phyloP scores from a whole-genome alignment of 2,797 vertebrate genomes.

The Lutjanus campechanus region DNA sequence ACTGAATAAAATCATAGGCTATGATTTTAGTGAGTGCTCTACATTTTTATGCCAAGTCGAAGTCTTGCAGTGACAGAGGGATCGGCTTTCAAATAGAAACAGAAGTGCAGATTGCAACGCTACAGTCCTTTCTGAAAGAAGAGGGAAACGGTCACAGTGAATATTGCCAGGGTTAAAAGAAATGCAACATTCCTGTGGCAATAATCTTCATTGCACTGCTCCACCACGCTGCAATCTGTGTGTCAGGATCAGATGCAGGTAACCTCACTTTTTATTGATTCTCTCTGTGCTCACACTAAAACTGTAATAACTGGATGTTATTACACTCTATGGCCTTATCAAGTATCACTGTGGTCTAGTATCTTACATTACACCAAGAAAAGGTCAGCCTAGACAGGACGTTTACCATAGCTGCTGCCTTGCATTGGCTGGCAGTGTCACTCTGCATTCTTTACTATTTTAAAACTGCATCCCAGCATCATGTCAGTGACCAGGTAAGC shows the following conservation, averaged over 20 bases:
- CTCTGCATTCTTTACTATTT: not conserved
- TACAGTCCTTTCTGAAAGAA: conserved; percentile 2
- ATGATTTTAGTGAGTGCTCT: conserved; percentile 19
- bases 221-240: conserved; percentile 19
- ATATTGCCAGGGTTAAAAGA: conserved; percentile 33
- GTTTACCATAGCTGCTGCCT: not conserved
- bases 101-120: conserved; percentile 28
- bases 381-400: conserved; percentile 12
- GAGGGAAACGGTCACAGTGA: conserved; percentile 5
- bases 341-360: conserved; percentile 18
- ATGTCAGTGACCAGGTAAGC: not conserved
- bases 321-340: conserved; percentile 48
- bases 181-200: conserved; percentile 27
- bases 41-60: conserved; percentile 20
- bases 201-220: conserved; percentile 19
- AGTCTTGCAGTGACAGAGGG: conserved; percentile 12
- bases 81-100: conserved; percentile 31
- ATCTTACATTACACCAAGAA: conserved; percentile 7
- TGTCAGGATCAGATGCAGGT: conserved; percentile 42
- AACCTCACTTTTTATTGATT: conserved; percentile 55
- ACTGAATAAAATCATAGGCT: conserved; percentile 43
- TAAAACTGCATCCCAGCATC: not conserved
- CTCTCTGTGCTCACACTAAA: conserved; percentile 35
- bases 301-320: conserved; percentile 61
- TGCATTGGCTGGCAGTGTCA: not conserved